phyloP scores from a whole-genome alignment of 2,888 invertebrate species.

The Scelioninae gen. 1 region DNA sequence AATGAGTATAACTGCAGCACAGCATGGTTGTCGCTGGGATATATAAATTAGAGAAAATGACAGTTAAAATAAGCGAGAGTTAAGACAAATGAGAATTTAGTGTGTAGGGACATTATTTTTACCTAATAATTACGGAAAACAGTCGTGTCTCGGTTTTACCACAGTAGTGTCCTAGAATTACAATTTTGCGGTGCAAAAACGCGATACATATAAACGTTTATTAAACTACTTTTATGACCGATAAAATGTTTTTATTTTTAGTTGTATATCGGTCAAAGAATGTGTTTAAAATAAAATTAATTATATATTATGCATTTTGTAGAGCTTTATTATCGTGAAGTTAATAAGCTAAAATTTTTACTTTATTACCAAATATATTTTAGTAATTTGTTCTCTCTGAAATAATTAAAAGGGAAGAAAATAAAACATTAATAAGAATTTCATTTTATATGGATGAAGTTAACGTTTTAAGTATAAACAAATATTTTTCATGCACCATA shows the following conservation, averaged over 20 bases:
- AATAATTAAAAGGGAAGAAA: no score
- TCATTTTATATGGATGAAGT: no score
- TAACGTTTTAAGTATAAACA: no score
- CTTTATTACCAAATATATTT: no score
- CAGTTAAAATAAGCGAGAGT: slow-evolving; percentile 52
- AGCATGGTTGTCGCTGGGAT: slow-evolving; percentile 14
- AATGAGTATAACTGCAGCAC: slow-evolving; percentile 35
- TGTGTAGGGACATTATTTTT: slow-evolving; percentile 47
- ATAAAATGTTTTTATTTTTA: slow-evolving; percentile 33
- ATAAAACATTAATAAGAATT: no score
- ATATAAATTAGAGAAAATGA: slow-evolving; percentile 61
- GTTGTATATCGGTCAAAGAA: slow-evolving; percentile 6
- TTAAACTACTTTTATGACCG: slow-evolving; percentile 48
- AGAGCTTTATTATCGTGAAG: no score
- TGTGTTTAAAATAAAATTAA: slow-evolving; percentile 14
- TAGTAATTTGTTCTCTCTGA: no score
- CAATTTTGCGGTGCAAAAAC: slow-evolving; percentile 27
- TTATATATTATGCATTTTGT: neutral
- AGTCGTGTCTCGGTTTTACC: slow-evolving; percentile 43
- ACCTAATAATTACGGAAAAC: slow-evolving; percentile 52
- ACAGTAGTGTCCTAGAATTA: slow-evolving; percentile 40
- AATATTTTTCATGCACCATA: no score
- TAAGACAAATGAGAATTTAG: slow-evolving; percentile 50
- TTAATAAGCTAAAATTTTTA: no score
- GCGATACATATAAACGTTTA: slow-evolving; percentile 32